These are phyloP conservation scores for Cyprinodon diabolis DNA, from an alignment of 2,797 vertebrate genomes.

Conservation along the genomic window DNA sequence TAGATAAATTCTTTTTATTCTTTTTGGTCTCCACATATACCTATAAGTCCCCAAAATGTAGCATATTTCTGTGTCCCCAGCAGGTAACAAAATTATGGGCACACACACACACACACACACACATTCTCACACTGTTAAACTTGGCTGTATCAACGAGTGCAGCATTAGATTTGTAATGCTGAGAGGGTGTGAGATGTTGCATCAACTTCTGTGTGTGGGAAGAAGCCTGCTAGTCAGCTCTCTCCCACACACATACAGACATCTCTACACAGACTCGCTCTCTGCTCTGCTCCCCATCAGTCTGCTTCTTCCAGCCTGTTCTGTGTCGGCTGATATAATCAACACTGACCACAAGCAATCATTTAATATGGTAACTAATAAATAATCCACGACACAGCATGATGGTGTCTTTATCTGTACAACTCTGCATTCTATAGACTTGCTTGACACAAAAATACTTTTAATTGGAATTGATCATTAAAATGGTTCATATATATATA, in stretches of 20 bases:
- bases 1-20: no score
- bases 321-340: constrained; percentile 54
- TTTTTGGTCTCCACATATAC: no score
- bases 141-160: constrained; percentile 22
- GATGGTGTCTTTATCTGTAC: constrained; percentile 26
- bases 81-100: not conserved
- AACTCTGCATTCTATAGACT: constrained; percentile 15
- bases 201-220: constrained; percentile 73
- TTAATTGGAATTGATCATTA: constrained; percentile 5
- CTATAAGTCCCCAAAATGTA: no score
- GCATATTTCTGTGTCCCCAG: no score
- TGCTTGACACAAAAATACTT: not conserved
- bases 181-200: constrained; percentile 67
- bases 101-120: constrained; percentile 21
- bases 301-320: constrained; percentile 55
- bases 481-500: not conserved
- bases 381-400: constrained; percentile 39
- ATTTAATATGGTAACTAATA: constrained; percentile 45
- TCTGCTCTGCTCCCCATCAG: constrained; percentile 23
- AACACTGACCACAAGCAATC: constrained; percentile 46
- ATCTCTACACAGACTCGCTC: constrained; percentile 25
- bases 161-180: constrained; percentile 42
- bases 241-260: constrained; percentile 48
- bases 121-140: not conserved
- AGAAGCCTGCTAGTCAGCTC: constrained; percentile 61